Evolutionary conservation across 2,888 invertebrate genomes (phyloP), one percentile per base, ranked within the genome.

Genomic region (Oasisia sp.): DNA sequence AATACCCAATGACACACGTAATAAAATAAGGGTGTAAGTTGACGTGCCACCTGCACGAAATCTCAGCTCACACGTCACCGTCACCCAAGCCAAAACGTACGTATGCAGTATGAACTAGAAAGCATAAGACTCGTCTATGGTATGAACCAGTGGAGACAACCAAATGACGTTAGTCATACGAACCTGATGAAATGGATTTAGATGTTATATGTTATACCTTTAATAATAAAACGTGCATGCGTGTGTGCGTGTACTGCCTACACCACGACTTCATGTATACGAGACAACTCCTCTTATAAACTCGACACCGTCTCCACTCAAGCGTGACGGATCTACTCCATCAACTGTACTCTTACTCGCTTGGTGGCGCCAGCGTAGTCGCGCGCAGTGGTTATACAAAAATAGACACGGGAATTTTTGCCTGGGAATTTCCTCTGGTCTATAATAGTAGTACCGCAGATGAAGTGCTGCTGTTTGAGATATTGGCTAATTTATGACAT

Each of bases 361-460:
- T 27, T n/a, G 74, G 74, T 74, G 74, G 74, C 74, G 74, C 74
- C 74, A 74, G 74, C n/a, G 74, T 74, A 74, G 74, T 74, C 74
- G 5, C 27, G 5, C 27, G 2, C n/a, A 74, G 74, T 74, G 74
- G 74, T 74, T 74, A 74, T 74, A 74, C 74, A 74, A 0, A 74
- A 74, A 74, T 74, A 74, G 74, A 74, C 27, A 19, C 27, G 74
- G 74, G 74, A 74, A 74, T 74, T 74, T 74, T 74, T 74, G 50
- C 74, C 27, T 74, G 74, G 74, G 74, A 74, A 74, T 74, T 74
- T 74, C 74, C 74, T 19, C 27, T n/a, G 19, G 74, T 74, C n/a
- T 74, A 27, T 74, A 38, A 38, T 38, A 38, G 38, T 38, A 38
- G 38, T 38, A 4, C 38, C 4, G 38, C 38, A 38, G 38, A 38